Percentiles rank a stretch among this genome's conserved stretches.
These are phyloP conservation scores for Malacoctenus gilli DNA, from an alignment of 2,797 vertebrate genomes.

Conservation along the genomic window DNA sequence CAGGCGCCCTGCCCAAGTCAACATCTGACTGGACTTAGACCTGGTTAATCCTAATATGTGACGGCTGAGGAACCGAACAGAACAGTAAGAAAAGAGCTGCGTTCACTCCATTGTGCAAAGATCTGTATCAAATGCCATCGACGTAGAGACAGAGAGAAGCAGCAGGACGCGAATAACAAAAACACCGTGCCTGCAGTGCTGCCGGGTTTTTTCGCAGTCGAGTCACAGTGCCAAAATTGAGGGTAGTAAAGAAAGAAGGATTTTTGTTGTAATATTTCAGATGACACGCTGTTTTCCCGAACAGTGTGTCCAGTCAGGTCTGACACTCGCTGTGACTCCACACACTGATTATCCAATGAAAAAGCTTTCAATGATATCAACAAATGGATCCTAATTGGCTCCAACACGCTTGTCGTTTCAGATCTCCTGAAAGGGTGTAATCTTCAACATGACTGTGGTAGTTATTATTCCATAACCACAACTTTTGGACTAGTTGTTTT, in stretches of 20 bases:
- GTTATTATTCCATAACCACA: slow-evolving; percentile 6
- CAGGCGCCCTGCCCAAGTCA: slow-evolving; percentile 25
- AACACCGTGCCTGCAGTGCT: slow-evolving; percentile 3
- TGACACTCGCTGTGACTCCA: slow-evolving; percentile 16
- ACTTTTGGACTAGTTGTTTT: slow-evolving; percentile 4
- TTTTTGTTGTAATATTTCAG: slow-evolving; percentile 19
- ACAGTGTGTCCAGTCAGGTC: slow-evolving; percentile 2
- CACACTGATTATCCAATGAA: slow-evolving; percentile 23
- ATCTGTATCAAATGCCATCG: not conserved
- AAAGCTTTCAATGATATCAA: slow-evolving; percentile 16
- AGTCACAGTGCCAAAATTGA: slow-evolving; percentile 30
- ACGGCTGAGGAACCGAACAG: slow-evolving; percentile 10
- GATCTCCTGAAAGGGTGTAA: slow-evolving; percentile 14
- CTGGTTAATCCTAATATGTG: slow-evolving; percentile 10
- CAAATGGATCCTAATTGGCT: slow-evolving; percentile 12
- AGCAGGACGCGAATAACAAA: slow-evolving; percentile 1
- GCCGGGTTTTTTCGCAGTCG: slow-evolving; percentile 19
- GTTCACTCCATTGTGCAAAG: not conserved
- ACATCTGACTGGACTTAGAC: slow-evolving; percentile 16
- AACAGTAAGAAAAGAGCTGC: not conserved
- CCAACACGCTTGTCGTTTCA: slow-evolving; percentile 14
- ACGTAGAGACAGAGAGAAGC: slow-evolving; percentile 8
- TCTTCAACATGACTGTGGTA: slow-evolving; percentile 5
- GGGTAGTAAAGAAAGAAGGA: slow-evolving; percentile 15
- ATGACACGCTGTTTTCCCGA: slow-evolving; percentile 23